Percentiles rank a stretch among this genome's conserved stretches.
phyloP scores from a whole-genome alignment of 1,140 invertebrate species.

The Cherax destructor region DNA sequence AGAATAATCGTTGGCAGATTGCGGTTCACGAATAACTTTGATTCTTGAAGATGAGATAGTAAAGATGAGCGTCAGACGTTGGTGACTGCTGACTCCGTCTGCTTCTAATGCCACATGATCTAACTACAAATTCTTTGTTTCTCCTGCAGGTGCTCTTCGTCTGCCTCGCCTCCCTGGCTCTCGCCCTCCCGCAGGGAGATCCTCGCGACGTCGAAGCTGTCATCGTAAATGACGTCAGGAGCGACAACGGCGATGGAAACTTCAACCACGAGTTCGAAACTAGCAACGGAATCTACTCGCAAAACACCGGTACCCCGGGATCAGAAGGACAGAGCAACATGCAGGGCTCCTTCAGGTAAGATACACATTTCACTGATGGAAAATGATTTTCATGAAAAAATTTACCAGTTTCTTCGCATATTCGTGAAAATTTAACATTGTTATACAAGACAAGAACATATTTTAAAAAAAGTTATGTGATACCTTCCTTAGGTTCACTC shows the following conservation, averaged over 20 bases:
- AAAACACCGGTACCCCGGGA: constrained; percentile 11
- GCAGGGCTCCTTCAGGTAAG: constrained; percentile 32
- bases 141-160: constrained; percentile 22
- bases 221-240: constrained; percentile 12
- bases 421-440: neutral
- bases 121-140: neutral
- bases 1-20: too few species aligned
- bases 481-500: constrained; percentile 5
- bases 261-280: constrained; percentile 40
- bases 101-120: too few species aligned
- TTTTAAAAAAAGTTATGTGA: neutral
- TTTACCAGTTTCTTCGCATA: neutral
- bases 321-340: constrained; percentile 29
- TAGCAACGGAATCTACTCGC: constrained; percentile 31
- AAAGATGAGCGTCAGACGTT: too few species aligned
- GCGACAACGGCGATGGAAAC: constrained; percentile 45
- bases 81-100: too few species aligned
- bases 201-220: neutral
- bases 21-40: too few species aligned
- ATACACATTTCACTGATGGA: neutral
- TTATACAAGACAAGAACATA: neutral
- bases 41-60: too few species aligned
- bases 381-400: too few species aligned
- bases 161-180: constrained; percentile 37
- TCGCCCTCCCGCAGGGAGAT: constrained; percentile 16